These are phyloP conservation scores for Colius striatus DNA, from an alignment of 2,113 vertebrate species.

Conservation along the genomic window DNA sequence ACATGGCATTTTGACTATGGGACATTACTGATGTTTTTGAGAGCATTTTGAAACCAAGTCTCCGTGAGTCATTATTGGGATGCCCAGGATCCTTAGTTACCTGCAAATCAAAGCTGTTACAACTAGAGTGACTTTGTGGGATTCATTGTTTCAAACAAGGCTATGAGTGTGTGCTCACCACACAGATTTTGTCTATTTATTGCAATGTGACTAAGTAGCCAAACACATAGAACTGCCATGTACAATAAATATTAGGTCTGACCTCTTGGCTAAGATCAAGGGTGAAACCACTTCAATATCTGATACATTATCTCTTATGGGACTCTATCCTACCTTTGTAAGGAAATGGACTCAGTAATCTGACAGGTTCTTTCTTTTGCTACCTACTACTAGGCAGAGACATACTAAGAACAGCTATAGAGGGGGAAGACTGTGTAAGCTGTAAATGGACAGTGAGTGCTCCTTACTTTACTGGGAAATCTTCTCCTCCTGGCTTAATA, in stretches of 20 bases:
- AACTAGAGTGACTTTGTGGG: conserved; percentile 5
- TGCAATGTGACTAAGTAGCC: background rate
- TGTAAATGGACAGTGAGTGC: background rate
- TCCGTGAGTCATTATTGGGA: background rate
- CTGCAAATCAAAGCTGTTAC: conserved; percentile 41
- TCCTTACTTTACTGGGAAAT: background rate
- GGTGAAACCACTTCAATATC: conserved; percentile 34
- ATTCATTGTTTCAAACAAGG: background rate
- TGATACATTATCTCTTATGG: background rate
- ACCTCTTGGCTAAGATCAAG: conserved; percentile 25
- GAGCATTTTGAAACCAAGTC: conserved; percentile 12
- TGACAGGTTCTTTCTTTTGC: background rate
- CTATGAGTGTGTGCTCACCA: fast-evolving
- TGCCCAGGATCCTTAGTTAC: background rate
- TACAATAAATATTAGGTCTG: conserved; percentile 12
- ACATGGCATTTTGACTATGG: background rate
- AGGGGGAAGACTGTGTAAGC: background rate
- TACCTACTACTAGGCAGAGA: background rate
- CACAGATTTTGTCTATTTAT: background rate
- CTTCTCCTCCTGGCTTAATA: background rate
- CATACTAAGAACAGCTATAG: background rate
- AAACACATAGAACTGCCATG: background rate
- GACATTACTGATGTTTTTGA: background rate
- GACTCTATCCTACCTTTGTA: background rate
- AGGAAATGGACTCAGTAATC: background rate